Evolutionary conservation across 1,140 invertebrate species (phyloP), one percentile per base, ranked within the genome.

Genomic region (Micrasema longulum): DNA sequence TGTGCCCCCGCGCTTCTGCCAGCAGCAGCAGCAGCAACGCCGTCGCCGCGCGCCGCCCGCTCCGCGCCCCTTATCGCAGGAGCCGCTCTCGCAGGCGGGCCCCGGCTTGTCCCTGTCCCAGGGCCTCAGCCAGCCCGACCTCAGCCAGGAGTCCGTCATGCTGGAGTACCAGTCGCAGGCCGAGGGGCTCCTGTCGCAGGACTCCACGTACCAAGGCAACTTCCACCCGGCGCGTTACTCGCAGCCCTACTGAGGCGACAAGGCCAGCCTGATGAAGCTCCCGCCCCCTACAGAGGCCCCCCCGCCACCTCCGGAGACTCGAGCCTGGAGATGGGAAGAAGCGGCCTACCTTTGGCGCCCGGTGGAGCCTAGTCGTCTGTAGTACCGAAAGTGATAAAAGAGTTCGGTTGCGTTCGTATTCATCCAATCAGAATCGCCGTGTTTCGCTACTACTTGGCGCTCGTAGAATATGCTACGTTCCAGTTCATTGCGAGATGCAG

Each of bases 121-220:
- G 77, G 91, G 91, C 12, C 79, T 92, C n/a, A 91, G 90, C 20
- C 93, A 95, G 79, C 90, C 92, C 0, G 93, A 95, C 78, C 84
- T 95, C 31, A 94, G 92, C 48, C 93, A 97, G 87, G 96, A 98
- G 82, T 94, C 92, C 23, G 92, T 93, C 77, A 88, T 93, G 70
- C 93, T 93, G 73, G 95, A 97, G 74, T 95, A 95, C 81, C 95
- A 95, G 77, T 97, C 95, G 26, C 96, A 97, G 83, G 94, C 95
- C 86, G 96, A 98, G 79, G 95, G 94, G 47, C 88, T 98, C 70
- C 85, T 98, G 74, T 98, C 96, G 3, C 96, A 98, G 84, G 96
- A 98, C 84, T 97, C 95, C 7, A 95, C 93, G 72, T 97, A 96
- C 84, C 94, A 96, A 83, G 92, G 88, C 76, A 87, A 88, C 69